Evolutionary conservation across 2,113 vertebrate species (phyloP).

Genomic region (Bettongia penicillata): DNA sequence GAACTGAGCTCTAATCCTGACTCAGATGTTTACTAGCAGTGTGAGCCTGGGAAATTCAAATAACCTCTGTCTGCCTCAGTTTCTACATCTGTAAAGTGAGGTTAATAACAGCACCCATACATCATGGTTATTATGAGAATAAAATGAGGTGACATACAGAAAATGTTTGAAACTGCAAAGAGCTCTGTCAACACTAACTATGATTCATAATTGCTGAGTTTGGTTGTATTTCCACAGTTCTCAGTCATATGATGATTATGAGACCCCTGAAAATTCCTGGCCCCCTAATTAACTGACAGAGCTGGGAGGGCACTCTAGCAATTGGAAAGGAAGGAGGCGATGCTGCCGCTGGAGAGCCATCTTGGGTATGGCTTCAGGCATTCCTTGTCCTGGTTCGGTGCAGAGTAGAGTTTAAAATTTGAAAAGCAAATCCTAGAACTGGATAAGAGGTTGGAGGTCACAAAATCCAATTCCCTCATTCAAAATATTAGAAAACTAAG

Average conservation of each 20-base stretch:
- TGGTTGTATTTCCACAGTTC: neutral
- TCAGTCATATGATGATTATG: neutral
- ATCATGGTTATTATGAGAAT: neutral
- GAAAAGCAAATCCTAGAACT: neutral
- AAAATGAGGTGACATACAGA: neutral
- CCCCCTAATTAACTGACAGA: neutral
- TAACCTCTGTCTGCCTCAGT: neutral
- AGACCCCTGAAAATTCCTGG: neutral
- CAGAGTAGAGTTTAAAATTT: neutral
- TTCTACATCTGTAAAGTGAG: neutral
- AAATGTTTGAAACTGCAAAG: neutral
- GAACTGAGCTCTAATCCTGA: neutral
- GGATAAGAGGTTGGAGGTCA: neutral
- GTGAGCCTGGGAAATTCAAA: neutral
- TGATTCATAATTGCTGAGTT: neutral
- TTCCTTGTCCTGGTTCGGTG: neutral
- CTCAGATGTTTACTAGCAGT: neutral
- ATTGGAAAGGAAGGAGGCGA: neutral
- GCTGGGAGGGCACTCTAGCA: neutral
- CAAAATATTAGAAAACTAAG: neutral
- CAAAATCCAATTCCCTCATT: neutral
- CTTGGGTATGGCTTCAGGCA: neutral
- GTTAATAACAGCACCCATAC: neutral
- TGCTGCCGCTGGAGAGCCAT: fast-evolving
- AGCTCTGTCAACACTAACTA: no score